Evolutionary conservation across 64 coral and sea anemone genomes (phyloP).

Genomic region (Montipora capricornis): DNA sequence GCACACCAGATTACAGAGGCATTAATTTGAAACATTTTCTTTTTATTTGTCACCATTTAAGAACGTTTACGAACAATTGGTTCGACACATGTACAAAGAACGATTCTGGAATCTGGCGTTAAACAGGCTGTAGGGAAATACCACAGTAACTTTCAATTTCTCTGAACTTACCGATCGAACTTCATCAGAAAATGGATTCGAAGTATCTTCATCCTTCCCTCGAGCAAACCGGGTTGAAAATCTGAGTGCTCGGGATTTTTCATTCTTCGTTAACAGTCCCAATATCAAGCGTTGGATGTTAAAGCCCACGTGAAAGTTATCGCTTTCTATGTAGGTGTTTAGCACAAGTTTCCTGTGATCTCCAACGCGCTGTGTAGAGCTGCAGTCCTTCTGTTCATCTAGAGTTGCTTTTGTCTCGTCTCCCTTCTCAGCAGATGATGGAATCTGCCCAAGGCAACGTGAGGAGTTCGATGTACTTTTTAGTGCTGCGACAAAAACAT

Average conservation of each 20-base stretch:
- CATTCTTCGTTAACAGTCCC: neutral
- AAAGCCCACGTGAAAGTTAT: constrained; percentile 34
- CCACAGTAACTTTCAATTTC: neutral
- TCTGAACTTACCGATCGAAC: constrained; percentile 53
- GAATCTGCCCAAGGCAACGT: constrained; percentile 79
- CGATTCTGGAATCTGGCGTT: no score
- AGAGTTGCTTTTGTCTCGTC: neutral
- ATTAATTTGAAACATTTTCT: no score
- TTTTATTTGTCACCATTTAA: no score
- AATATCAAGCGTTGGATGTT: constrained; percentile 51
- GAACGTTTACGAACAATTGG: no score
- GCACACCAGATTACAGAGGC: neutral
- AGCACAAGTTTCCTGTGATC: neutral
- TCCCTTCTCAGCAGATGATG: constrained; percentile 79
- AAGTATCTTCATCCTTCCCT: constrained; percentile 38
- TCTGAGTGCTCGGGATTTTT: constrained; percentile 12
- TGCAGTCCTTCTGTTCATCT: neutral
- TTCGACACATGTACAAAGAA: no score
- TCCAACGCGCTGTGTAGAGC: neutral
- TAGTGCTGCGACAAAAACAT: neutral
- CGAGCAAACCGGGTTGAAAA: constrained; percentile 20
- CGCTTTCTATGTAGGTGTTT: neutral
- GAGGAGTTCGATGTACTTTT: constrained; percentile 50
- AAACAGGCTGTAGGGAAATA: neutral
- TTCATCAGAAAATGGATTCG: constrained; percentile 53